Evolutionary conservation across 2,888 invertebrate species (phyloP).

Genomic region (Lymantria monacha): DNA sequence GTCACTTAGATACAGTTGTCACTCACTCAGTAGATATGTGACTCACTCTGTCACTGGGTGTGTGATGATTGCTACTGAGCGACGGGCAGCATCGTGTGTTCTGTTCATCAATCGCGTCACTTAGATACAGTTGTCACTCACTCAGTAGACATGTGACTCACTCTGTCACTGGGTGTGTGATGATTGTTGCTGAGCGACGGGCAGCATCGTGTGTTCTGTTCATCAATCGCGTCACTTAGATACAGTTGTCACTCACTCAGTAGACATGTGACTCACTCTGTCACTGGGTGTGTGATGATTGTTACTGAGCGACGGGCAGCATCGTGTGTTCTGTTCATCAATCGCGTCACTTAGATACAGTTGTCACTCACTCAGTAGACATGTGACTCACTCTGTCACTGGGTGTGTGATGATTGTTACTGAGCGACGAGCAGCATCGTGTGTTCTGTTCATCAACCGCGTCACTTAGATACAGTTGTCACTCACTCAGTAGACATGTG

Average conservation of each 20-base stretch:
- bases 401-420: constrained; percentile 1
- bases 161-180: constrained; percentile 3
- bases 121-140: not conserved
- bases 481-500: constrained; percentile 12
- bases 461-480: constrained; percentile 2
- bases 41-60: not conserved
- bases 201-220: not conserved
- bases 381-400: constrained; percentile 7
- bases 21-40: constrained; percentile 5
- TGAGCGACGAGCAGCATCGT: constrained; percentile 3
- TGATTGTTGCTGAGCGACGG: not conserved
- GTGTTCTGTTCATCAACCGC: not conserved
- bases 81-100: not conserved
- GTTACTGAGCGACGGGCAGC: not conserved
- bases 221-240: not conserved
- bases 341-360: not conserved
- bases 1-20: constrained; percentile 12
- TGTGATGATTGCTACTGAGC: constrained; percentile 6
- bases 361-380: constrained; percentile 6
- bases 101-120: constrained; percentile 27
- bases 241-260: constrained; percentile 9
- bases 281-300: constrained; percentile 15
- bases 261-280: constrained; percentile 8
- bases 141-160: constrained; percentile 6
- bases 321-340: not conserved